Evolutionary conservation across 2,888 invertebrate species (phyloP).

Genomic region (Orgyia antiqua): DNA sequence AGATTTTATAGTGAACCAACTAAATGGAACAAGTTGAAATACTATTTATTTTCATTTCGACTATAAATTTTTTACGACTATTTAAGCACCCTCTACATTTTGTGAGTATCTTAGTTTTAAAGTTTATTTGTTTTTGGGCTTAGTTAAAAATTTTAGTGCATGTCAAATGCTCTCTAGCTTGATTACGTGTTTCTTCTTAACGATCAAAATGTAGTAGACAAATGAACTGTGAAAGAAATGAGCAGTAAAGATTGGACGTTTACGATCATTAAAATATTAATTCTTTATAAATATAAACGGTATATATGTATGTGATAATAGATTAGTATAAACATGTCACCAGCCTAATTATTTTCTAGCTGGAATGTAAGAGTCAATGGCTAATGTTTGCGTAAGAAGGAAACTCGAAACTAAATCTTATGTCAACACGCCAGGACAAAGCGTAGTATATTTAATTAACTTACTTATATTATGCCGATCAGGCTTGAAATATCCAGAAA

Average conservation of each 20-base stretch:
- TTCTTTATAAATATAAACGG: no score
- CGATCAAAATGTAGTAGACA: slow-evolving; percentile 52
- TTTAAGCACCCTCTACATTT: slow-evolving; percentile 65
- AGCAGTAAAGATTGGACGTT: slow-evolving; percentile 45
- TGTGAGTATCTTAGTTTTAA: slow-evolving; percentile 17
- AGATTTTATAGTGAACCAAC: slow-evolving; percentile 57
- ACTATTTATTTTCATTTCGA: slow-evolving; percentile 68
- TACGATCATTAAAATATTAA: slow-evolving; percentile 31
- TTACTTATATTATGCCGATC: no score
- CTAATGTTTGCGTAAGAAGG: no score
- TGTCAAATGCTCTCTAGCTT: slow-evolving; percentile 31
- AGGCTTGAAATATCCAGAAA: no score
- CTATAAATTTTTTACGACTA: slow-evolving; percentile 62
- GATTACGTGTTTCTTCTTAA: slow-evolving; percentile 34
- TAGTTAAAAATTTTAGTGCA: slow-evolving; percentile 24
- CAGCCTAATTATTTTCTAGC: no score
- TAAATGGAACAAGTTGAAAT: slow-evolving; percentile 58
- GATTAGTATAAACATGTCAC: no score
- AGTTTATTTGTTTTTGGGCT: slow-evolving; percentile 25
- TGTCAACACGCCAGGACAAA: no score
- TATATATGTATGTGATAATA: no score
- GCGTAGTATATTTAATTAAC: no score
- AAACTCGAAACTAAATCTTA: no score
- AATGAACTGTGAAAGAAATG: slow-evolving; percentile 28
- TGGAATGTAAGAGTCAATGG: no score